A percentile compares a stretch with the other conserved stretches of the same genome.
phyloP scores from a whole-genome alignment of 2,888 invertebrate species.

The Camptogramma bilineatum region DNA sequence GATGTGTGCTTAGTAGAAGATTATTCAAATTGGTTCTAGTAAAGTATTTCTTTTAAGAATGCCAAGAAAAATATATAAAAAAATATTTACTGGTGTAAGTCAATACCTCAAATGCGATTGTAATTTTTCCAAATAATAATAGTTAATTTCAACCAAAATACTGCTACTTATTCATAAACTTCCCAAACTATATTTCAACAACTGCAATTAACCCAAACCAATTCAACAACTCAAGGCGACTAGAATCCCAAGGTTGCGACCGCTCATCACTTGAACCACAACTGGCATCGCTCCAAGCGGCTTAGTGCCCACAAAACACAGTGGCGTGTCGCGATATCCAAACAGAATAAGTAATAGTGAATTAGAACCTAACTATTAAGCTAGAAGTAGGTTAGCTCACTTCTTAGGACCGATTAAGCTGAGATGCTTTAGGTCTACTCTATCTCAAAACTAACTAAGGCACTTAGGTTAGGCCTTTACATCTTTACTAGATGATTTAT shows the following conservation, averaged over 20 bases:
- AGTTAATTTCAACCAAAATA: no score
- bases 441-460: no score
- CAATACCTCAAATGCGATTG: no score
- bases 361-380: conserved; percentile 46
- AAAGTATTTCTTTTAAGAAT: no score
- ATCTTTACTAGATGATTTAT: no score
- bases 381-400: conserved; percentile 2
- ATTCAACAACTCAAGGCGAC: not conserved
- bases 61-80: no score
- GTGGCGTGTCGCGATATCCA: conserved; percentile 61
- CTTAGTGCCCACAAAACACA: conserved; percentile 61
- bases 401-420: conserved; percentile 10
- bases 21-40: no score
- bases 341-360: conserved; percentile 62
- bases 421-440: not conserved
- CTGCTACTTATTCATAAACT: not conserved
- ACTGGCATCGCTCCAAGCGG: conserved; percentile 60
- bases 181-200: conserved; percentile 5
- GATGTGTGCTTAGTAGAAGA: no score
- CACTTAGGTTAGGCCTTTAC: no score
- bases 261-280: conserved; percentile 50
- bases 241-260: conserved; percentile 28
- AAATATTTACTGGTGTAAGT: no score
- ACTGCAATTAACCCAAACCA: not conserved
- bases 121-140: no score